Conservation (phyloP, 35 echinoderm and acorn worm species). For the Holothuria glaberrima region DNA sequence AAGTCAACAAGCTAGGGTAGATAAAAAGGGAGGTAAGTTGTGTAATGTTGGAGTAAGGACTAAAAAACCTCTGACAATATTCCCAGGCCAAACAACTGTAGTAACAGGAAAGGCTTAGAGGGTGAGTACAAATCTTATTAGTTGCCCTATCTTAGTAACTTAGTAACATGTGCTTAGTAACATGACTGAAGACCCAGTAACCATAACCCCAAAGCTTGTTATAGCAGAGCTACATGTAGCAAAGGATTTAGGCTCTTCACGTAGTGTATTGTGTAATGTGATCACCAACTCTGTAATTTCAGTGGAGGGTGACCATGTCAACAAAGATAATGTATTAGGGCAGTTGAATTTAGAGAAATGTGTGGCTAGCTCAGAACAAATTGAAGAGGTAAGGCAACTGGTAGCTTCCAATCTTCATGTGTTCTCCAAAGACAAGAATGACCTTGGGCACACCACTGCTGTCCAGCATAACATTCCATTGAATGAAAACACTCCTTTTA, state of each 20-base stretch:
- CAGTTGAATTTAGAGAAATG: not conserved
- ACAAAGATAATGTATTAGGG: not conserved
- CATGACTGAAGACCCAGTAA: not conserved
- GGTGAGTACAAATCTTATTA: too few relatives aligned
- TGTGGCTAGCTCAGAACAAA: not conserved
- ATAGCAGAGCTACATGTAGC: constrained; percentile 18
- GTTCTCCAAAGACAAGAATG: constrained; percentile 41
- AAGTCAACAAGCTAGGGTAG: not conserved
- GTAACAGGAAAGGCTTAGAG: not conserved
- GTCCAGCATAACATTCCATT: constrained; percentile 59
- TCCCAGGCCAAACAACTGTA: not conserved
- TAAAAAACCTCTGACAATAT: constrained; percentile 5
- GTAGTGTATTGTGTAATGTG: not conserved
- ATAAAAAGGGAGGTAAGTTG: constrained; percentile 7
- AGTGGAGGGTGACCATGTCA: not conserved
- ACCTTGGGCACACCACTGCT: not conserved
- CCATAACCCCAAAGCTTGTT: not conserved
- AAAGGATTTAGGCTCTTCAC: not conserved
- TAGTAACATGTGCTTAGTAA: constrained; percentile 7
- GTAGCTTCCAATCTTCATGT: not conserved
- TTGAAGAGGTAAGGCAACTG: not conserved
- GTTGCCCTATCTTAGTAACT: not conserved
- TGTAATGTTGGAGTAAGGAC: not conserved
- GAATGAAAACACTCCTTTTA: constrained; percentile 47
- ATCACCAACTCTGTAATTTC: not conserved